Base-by-base conservation (phyloP, 37 sponge, comb jelly and placozoan species). In the Beroe ovata region DNA sequence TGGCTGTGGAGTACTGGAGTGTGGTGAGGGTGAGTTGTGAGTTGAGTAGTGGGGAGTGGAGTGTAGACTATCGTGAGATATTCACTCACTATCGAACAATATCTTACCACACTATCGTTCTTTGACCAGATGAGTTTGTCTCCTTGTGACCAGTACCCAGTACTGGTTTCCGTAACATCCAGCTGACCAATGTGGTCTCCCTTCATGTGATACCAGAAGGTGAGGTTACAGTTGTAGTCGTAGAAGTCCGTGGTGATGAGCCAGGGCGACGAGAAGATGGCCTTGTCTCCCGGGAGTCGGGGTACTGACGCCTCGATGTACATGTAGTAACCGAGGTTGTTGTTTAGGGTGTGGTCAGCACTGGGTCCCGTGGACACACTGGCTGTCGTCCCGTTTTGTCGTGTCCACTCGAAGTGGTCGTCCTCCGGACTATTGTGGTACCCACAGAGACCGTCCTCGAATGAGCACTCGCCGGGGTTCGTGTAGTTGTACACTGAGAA, bases 131-230 rank as follows among this genome's bases (percentile, higher is more conserved):
- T 77, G 84, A 42, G 8, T 4, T 36, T 30, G 28, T 77, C 84
- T 11, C 84, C 84, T 23, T 77, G 2, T 25, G 26, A 32, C 84
- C 84, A 77, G 84, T 39, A 42, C 2, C 54, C 84, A 20, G 84
- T 42, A 77, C 84, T 77, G 3, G 84, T 77, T 54, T 77, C 84
- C 84, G 19, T 39, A 2, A 77, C 84, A 77, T 77, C 84, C 84
- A 91, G 89, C 47, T 88, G 39, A 18, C 91, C 91, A 2, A 91
- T 63, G 29, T 60, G 34, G 8, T 22, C 71, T 22, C 91, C 91
- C 54, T 91, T 81, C 89, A 91, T 89, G 69, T 91, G 91, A 28
- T 89, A 89, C 91, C 91, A 91, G 69, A 89, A 91, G 18, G 61
- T 60, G n/a, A 90, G 72, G 60, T 60, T 54, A 22, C 91, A 90